These are phyloP conservation scores for Thereva unica DNA, from an alignment of 2,888 invertebrate species.

Conservation along the genomic window DNA sequence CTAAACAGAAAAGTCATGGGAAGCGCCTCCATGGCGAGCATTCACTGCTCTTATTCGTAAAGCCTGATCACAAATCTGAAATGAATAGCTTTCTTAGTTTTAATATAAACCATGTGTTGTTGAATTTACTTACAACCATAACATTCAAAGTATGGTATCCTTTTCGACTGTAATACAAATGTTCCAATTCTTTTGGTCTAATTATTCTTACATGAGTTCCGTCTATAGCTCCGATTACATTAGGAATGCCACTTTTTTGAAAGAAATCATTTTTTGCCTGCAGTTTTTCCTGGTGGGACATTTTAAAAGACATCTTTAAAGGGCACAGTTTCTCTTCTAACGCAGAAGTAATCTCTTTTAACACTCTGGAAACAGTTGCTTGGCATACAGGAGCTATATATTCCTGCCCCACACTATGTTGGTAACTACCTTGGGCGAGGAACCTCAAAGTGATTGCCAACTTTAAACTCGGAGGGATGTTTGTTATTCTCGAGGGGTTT, in stretches of 20 bases:
- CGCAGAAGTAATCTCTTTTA: background rate
- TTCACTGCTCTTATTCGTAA: background rate
- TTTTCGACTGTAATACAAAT: background rate
- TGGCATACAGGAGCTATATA: background rate
- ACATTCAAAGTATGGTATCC: background rate
- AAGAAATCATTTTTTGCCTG: background rate
- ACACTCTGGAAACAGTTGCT: background rate
- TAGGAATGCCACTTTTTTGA: constrained; percentile 9
- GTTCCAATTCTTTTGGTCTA: background rate
- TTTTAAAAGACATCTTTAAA: background rate
- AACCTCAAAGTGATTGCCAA: background rate
- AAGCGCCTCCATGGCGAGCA: constrained; percentile 8
- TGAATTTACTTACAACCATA: background rate
- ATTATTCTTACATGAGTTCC: constrained; percentile 3
- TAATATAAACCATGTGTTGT: background rate
- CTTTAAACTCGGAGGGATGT: no score
- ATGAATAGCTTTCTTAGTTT: background rate
- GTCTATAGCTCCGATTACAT: background rate
- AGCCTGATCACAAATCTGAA: constrained; percentile 1
- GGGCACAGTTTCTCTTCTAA: background rate
- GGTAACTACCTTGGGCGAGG: background rate
- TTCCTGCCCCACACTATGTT: background rate
- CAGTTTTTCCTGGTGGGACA: background rate
- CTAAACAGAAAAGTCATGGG: background rate
- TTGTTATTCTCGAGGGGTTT: no score